Evolutionary conservation across 1,140 invertebrate species (phyloP).

Genomic region (Apis florea): DNA sequence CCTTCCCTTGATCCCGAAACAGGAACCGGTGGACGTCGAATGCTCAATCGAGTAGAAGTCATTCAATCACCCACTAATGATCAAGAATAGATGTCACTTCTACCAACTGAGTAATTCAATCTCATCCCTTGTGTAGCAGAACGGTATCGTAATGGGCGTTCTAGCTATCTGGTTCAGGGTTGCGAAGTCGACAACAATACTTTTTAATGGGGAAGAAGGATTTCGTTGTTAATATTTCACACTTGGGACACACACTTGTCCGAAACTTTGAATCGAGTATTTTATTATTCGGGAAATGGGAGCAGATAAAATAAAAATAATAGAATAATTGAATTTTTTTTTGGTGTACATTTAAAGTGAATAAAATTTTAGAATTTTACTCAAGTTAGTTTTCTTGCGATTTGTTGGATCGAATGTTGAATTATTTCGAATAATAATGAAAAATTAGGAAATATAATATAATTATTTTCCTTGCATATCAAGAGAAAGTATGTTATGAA

Average conservation of each 20-base stretch:
- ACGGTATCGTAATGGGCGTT: constrained; percentile 11
- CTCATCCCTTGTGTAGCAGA: background rate
- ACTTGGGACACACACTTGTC: background rate
- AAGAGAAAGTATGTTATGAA: too few relatives aligned
- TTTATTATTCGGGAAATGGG: too few relatives aligned
- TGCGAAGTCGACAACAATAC: background rate
- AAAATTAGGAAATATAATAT: too few relatives aligned
- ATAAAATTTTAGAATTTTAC: too few relatives aligned
- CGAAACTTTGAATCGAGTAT: background rate
- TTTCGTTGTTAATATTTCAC: background rate
- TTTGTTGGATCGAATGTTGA: too few relatives aligned
- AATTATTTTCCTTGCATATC: too few relatives aligned
- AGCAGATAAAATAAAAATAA: too few relatives aligned
- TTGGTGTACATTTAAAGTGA: too few relatives aligned
- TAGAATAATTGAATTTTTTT: too few relatives aligned
- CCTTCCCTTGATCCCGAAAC: background rate
- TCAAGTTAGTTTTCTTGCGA: too few relatives aligned
- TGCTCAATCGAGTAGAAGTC: background rate
- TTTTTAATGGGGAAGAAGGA: background rate
- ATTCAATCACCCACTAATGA: constrained; percentile 23
- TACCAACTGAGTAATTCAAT: background rate
- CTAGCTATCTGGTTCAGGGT: background rate
- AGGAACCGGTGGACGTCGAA: background rate
- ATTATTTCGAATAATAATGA: too few relatives aligned
- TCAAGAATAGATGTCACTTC: constrained; percentile 6